phyloP scores from a whole-genome alignment of 2,113 vertebrate species.

The Aptenodytes forsteri region DNA sequence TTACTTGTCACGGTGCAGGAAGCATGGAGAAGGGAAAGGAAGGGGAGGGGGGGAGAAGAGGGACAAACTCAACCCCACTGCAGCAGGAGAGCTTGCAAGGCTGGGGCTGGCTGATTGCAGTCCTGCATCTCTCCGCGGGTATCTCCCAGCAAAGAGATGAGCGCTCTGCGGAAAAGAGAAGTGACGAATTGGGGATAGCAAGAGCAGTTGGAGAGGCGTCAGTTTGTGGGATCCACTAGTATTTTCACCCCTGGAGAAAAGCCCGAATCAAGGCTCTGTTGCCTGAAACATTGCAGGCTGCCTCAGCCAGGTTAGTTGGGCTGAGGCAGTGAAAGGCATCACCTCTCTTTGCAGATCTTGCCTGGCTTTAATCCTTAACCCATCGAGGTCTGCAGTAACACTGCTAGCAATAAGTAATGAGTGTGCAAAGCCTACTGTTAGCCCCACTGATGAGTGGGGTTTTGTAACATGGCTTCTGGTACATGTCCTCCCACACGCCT shows the following conservation, averaged over 20 bases:
- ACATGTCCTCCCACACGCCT: background rate
- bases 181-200: background rate
- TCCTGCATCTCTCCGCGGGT: background rate
- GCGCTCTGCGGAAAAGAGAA: background rate
- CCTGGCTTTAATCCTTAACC: background rate
- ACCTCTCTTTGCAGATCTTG: background rate
- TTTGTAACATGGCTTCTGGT: background rate
- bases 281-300: background rate
- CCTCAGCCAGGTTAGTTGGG: background rate
- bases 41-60: background rate
- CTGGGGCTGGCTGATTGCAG: background rate
- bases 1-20: conserved; percentile 68
- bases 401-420: background rate
- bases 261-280: rapidly evolving
- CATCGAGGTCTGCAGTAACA: background rate
- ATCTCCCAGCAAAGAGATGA: background rate
- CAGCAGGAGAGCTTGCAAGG: background rate
- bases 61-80: background rate
- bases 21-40: conserved; percentile 23
- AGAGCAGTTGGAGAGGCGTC: background rate
- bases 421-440: conserved; percentile 21
- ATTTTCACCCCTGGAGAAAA: background rate
- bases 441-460: background rate
- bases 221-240: background rate
- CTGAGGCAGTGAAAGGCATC: background rate